phyloP scores from a whole-genome alignment of 2,888 invertebrate species.

The Drosophila limbata region DNA sequence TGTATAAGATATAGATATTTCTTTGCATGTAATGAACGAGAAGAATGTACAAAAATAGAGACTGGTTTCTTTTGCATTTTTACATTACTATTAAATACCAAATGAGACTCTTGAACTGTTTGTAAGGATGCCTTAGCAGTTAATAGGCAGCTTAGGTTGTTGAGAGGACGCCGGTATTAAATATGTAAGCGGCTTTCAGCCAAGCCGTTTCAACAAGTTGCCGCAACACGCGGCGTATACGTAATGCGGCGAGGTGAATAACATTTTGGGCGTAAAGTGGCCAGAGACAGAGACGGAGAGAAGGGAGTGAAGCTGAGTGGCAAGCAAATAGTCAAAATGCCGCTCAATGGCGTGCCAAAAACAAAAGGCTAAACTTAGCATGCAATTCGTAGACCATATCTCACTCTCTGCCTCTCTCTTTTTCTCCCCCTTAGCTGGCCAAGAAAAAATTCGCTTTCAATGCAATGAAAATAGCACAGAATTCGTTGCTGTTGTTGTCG shows the following conservation, averaged over 20 bases:
- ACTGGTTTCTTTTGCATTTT: too few relatives aligned
- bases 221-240: slow-evolving; percentile 66
- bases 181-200: slow-evolving; percentile 49
- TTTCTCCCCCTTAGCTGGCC: slow-evolving; percentile 31
- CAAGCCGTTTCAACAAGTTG: slow-evolving; percentile 75
- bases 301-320: slow-evolving; percentile 1
- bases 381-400: slow-evolving; percentile 57
- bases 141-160: slow-evolving; percentile 21
- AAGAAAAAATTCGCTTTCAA: slow-evolving; percentile 71
- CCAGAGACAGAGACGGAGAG: background rate
- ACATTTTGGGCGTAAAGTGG: slow-evolving; percentile 55
- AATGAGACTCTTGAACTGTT: slow-evolving; percentile 21
- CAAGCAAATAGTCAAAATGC: slow-evolving; percentile 56
- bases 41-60: too few relatives aligned
- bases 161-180: slow-evolving; percentile 29
- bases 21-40: slow-evolving; percentile 14
- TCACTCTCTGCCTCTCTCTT: slow-evolving; percentile 6
- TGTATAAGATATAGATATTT: slow-evolving; percentile 14
- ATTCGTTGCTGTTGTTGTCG: slow-evolving; percentile 9
- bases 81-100: slow-evolving; percentile 1
- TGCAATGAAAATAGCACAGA: slow-evolving; percentile 76
- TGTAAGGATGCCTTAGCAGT: slow-evolving; percentile 21
- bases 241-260: slow-evolving; percentile 72
- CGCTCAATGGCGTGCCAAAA: slow-evolving; percentile 80
- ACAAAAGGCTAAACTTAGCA: slow-evolving; percentile 82